phyloP scores from a whole-genome alignment of 2,113 vertebrate genomes.

The Pristiophorus japonicus region DNA sequence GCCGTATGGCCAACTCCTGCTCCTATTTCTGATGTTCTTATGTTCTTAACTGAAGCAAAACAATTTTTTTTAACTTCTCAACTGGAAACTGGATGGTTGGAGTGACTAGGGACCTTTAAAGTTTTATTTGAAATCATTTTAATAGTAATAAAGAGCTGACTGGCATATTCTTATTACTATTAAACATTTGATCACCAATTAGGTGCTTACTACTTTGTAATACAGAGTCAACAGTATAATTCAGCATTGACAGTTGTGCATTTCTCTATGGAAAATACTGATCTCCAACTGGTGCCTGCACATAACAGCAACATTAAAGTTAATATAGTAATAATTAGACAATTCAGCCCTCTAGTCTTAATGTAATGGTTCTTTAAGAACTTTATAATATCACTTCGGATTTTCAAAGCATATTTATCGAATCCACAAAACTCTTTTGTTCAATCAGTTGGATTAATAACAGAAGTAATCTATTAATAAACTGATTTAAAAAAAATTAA shows the following conservation, averaged over 20 bases:
- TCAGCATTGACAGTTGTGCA: neutral
- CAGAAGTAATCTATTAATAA: neutral
- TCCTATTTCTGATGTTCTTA: too few species aligned
- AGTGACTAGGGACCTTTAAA: neutral
- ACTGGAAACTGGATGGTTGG: neutral
- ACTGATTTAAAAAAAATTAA: constrained; percentile 20
- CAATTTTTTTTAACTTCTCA: neutral
- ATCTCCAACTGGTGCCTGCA: neutral
- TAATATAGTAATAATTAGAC: too few species aligned
- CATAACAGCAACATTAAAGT: neutral
- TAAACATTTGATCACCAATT: neutral
- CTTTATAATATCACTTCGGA: neutral
- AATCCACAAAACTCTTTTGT: neutral
- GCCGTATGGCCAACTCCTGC: too few species aligned
- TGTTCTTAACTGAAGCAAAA: neutral
- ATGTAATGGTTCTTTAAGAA: neutral
- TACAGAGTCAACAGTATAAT: neutral
- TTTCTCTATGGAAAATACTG: neutral
- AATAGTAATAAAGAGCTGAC: neutral
- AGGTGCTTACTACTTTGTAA: neutral
- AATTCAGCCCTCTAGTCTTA: neutral
- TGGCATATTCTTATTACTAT: neutral
- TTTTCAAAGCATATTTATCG: neutral
- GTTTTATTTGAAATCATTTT: neutral
- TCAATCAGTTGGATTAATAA: constrained; percentile 11